Percentiles rank a stretch among this genome's conserved stretches.
These are phyloP conservation scores for Teleogryllus occipitalis DNA, from an alignment of 1,140 invertebrate genomes.

Conservation along the genomic window DNA sequence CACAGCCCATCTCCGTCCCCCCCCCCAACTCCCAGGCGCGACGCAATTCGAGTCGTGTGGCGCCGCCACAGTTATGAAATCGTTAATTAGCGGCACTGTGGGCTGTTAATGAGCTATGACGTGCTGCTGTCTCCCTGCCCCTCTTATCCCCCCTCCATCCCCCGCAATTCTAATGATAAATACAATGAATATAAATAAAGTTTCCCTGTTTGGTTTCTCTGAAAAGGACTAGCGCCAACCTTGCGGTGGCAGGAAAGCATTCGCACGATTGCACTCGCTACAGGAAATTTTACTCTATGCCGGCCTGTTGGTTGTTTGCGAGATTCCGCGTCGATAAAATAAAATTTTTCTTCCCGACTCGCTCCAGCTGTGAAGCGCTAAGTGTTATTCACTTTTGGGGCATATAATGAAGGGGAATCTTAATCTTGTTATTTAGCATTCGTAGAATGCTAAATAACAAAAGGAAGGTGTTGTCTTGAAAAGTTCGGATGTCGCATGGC, in stretches of 20 bases:
- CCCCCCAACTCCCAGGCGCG: too few relatives aligned
- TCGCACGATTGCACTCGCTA: background rate
- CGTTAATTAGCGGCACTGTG: too few relatives aligned
- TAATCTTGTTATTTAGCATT: too few relatives aligned
- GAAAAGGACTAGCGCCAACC: background rate
- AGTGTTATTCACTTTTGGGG: background rate
- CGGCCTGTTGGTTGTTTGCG: background rate
- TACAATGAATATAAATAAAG: too few relatives aligned
- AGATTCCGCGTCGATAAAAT: background rate
- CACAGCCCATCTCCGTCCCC: too few relatives aligned
- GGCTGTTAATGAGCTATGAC: too few relatives aligned
- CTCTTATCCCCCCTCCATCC: too few relatives aligned
- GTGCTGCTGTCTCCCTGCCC: too few relatives aligned
- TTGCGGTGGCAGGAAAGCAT: background rate
- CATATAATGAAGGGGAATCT: background rate
- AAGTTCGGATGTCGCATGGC: background rate
- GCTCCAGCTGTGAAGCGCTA: background rate
- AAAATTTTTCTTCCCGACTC: background rate
- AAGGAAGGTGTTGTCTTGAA: background rate
- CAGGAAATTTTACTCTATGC: background rate
- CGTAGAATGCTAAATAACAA: background rate
- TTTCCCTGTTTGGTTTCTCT: too few relatives aligned
- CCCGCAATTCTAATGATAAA: too few relatives aligned
- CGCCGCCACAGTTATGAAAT: too few relatives aligned
- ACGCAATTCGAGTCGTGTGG: too few relatives aligned